phyloP scores from a whole-genome alignment of 2,888 invertebrate species.

The Stramonita haemastoma region DNA sequence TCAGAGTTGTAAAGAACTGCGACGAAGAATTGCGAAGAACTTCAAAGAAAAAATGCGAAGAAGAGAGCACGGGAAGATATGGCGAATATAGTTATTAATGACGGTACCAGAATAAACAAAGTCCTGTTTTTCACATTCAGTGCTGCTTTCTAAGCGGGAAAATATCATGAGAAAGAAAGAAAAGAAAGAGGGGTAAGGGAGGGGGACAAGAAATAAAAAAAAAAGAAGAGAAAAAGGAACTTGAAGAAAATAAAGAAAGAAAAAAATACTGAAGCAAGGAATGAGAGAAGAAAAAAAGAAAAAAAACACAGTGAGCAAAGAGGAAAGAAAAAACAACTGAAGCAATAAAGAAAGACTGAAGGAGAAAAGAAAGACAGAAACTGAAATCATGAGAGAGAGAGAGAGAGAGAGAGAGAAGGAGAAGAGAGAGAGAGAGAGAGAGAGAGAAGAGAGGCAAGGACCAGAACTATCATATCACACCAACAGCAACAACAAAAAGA shows the following conservation, averaged over 20 bases:
- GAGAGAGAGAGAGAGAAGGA: not conserved
- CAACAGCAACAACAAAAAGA: too few species aligned
- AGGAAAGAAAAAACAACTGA: not conserved
- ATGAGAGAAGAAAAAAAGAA: not conserved
- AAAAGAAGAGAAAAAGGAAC: not conserved
- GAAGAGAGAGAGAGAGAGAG: not conserved
- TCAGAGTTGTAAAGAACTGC: too few species aligned
- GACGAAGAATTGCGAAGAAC: too few species aligned
- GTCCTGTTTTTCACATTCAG: too few species aligned
- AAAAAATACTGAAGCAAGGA: not conserved
- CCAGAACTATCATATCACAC: too few species aligned
- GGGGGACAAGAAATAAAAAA: not conserved
- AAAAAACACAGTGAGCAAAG: not conserved
- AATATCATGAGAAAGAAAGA: too few species aligned
- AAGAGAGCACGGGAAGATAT: too few species aligned
- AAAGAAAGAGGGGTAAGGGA: not conserved
- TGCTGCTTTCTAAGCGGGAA: too few species aligned
- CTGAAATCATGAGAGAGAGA: not conserved
- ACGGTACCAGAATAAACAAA: too few species aligned
- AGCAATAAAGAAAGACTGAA: not conserved
- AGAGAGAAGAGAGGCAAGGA: not conserved
- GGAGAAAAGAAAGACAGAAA: not conserved
- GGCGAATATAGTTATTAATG: too few species aligned
- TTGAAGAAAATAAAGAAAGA: not conserved
- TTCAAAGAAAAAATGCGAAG: too few species aligned